Evolutionary conservation across 1,140 invertebrate species (phyloP).

Genomic region (Bathynomus jamesi): DNA sequence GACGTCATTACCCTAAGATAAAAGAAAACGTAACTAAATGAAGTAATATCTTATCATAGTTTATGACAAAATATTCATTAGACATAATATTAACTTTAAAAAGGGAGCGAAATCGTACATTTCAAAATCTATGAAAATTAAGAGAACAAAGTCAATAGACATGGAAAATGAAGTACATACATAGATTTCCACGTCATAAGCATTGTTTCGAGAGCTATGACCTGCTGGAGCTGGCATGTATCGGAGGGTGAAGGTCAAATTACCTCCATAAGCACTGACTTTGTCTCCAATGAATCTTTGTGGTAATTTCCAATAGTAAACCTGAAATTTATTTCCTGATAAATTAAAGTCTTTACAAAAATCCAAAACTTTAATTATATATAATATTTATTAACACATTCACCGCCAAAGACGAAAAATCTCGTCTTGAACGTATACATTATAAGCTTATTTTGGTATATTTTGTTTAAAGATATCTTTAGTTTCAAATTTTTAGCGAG

Average conservation of each 20-base stretch:
- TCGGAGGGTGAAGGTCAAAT: slow-evolving; percentile 69
- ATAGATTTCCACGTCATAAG: slow-evolving; percentile 74
- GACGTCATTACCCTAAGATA: slow-evolving; percentile 60
- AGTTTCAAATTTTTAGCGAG: too few species aligned
- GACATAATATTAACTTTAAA: too few species aligned
- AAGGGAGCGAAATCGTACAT: too few species aligned
- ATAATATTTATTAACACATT: too few species aligned
- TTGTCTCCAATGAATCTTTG: slow-evolving; percentile 81
- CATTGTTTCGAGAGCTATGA: slow-evolving; percentile 60
- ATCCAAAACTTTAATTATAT: too few species aligned
- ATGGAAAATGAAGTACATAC: slow-evolving; percentile 30
- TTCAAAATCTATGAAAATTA: not conserved
- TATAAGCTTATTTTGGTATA: too few species aligned
- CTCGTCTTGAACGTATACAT: too few species aligned
- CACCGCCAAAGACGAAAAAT: too few species aligned
- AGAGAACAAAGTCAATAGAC: not conserved
- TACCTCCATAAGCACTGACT: slow-evolving; percentile 84
- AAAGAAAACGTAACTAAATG: not conserved
- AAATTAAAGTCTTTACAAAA: not conserved
- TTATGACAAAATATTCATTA: too few species aligned
- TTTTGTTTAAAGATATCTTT: too few species aligned
- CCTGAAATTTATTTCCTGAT: slow-evolving; percentile 39
- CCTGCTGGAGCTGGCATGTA: slow-evolving; percentile 65
- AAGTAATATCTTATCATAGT: too few species aligned
- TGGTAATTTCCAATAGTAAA: slow-evolving; percentile 72